A percentile compares a stretch with the other conserved stretches of the same genome.
phyloP scores from a whole-genome alignment of 2,113 vertebrate genomes.

The Hemiscyllium ocellatum region DNA sequence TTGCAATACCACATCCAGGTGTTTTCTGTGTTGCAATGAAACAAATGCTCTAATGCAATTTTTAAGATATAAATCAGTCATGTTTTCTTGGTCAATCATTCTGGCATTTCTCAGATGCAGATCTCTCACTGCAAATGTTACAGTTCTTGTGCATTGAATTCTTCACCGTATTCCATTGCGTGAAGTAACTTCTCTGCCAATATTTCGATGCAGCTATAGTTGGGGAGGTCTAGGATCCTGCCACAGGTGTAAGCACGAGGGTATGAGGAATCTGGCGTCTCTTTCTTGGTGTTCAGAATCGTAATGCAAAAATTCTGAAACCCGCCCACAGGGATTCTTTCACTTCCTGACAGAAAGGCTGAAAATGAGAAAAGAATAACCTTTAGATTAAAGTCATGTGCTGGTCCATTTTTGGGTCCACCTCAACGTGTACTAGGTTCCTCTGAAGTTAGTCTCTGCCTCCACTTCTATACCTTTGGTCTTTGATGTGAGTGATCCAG shows the following conservation, averaged over 20 bases:
- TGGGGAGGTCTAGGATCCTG: conserved; percentile 46
- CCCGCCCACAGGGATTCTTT: conserved; percentile 42
- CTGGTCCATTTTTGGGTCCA: neutral
- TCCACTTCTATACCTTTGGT: neutral
- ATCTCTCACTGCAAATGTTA: neutral
- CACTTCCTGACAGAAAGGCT: conserved; percentile 56
- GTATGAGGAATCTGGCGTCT: conserved; percentile 45
- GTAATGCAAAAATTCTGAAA: neutral
- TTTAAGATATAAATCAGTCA: neutral
- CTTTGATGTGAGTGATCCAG: neutral
- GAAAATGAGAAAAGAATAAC: neutral
- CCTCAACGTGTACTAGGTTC: neutral
- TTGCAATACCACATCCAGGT: neutral
- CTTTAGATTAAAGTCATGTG: neutral
- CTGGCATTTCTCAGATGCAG: neutral
- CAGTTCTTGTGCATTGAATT: conserved; percentile 40
- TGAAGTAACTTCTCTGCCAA: conserved; percentile 46
- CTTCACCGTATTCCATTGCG: conserved; percentile 45
- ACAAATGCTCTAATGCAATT: neutral
- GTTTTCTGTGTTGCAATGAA: neutral
- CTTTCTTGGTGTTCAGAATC: fast-evolving
- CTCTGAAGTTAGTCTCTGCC: neutral
- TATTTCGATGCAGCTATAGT: conserved; percentile 50
- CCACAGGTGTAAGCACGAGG: conserved; percentile 40
- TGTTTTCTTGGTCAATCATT: neutral